Conservation (phyloP, 2,113 vertebrate genomes). For the Rhipidura dahli region DNA sequence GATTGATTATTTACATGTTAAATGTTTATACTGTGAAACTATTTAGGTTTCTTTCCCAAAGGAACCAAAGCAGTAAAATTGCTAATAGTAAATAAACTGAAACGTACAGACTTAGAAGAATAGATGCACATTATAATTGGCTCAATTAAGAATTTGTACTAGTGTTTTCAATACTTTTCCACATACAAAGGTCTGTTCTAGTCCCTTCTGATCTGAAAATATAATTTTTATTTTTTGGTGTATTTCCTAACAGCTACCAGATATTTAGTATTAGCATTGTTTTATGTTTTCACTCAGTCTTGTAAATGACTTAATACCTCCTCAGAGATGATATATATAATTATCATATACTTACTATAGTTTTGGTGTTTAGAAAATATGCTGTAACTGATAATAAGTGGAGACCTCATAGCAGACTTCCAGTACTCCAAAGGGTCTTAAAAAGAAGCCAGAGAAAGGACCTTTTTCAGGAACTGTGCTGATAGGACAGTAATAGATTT, state of each 20-base stretch:
- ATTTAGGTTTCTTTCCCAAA: not conserved
- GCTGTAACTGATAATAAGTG: not conserved
- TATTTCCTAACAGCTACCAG: not conserved
- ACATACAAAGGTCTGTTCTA: not conserved
- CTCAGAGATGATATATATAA: not conserved
- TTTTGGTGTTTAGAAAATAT: not conserved
- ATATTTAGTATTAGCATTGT: not conserved
- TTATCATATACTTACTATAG: not conserved
- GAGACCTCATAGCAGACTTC: not conserved
- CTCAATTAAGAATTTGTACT: not conserved
- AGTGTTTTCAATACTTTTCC: not conserved
- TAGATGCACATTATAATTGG: not conserved
- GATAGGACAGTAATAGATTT: not conserved
- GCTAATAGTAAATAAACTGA: not conserved
- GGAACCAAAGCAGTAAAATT: not conserved
- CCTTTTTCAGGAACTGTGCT: not conserved
- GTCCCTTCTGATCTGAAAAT: not conserved
- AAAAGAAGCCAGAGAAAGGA: not conserved
- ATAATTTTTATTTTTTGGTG: not conserved
- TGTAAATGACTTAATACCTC: not conserved
- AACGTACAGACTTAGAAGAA: not conserved
- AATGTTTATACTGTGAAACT: not conserved
- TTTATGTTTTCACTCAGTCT: not conserved
- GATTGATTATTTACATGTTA: not conserved
- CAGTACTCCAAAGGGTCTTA: not conserved